These are phyloP conservation scores for Malurus cyaneus DNA, from an alignment of 2,113 vertebrate species.

Conservation along the genomic window DNA sequence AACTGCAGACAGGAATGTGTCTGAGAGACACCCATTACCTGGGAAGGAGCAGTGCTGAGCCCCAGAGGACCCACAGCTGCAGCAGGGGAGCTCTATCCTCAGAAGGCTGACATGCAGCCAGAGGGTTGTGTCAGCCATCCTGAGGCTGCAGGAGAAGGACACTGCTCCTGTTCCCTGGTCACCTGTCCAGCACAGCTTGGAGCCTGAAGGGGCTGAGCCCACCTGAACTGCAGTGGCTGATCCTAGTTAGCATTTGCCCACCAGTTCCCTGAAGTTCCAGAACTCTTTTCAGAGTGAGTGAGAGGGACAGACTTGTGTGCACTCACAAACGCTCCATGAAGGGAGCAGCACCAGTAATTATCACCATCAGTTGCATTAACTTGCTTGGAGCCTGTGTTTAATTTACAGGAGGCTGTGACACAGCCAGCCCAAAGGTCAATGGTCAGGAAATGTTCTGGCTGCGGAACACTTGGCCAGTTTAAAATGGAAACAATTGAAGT, in stretches of 20 bases:
- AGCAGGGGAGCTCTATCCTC: background rate
- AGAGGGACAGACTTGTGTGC: background rate
- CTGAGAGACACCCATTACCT: background rate
- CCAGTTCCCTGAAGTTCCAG: background rate
- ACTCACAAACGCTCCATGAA: slow-evolving; percentile 7
- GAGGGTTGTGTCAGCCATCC: background rate
- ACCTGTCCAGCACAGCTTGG: background rate
- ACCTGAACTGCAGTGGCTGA: slow-evolving; percentile 9
- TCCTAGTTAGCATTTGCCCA: slow-evolving; percentile 50
- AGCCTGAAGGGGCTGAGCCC: background rate
- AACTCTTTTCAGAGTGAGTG: slow-evolving; percentile 39
- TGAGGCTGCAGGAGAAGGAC: background rate
- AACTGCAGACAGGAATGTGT: background rate
- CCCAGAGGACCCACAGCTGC: background rate
- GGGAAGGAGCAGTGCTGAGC: background rate
- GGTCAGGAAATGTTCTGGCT: background rate
- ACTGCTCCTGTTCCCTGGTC: background rate
- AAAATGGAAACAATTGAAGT: background rate
- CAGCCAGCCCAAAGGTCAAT: background rate
- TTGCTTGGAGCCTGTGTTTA: background rate
- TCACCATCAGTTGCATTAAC: background rate
- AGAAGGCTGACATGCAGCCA: background rate
- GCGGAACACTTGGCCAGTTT: background rate
- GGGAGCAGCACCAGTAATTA: background rate
- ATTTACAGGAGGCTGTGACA: background rate